Evolutionary conservation across 2,113 vertebrate genomes (phyloP).

Genomic region (Stegostoma tigrinum): DNA sequence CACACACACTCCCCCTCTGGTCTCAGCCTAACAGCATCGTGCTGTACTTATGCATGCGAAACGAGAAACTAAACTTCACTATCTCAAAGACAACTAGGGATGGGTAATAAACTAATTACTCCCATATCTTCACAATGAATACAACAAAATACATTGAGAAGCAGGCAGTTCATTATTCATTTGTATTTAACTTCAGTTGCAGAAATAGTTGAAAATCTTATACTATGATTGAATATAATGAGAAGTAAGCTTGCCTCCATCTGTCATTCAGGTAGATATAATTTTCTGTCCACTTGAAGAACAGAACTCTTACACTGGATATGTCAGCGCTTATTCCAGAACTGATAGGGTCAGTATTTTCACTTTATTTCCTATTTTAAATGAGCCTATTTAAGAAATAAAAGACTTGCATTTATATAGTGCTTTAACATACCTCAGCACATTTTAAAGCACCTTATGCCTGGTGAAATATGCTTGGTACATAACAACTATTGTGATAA

Average conservation of each 20-base stretch:
- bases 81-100: not conserved
- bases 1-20: too few relatives aligned
- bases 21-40: not conserved
- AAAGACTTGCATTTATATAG: not conserved
- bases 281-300: not conserved
- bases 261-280: not conserved
- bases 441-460: not conserved
- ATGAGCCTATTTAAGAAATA: not conserved
- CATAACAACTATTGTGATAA: not conserved
- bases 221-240: not conserved
- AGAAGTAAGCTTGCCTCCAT: not conserved
- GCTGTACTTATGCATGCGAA: not conserved
- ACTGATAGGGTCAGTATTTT: not conserved
- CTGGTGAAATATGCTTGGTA: not conserved
- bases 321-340: not conserved
- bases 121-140: not conserved
- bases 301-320: not conserved
- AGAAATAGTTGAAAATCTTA: not conserved
- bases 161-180: not conserved
- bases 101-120: not conserved
- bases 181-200: not conserved
- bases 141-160: not conserved
- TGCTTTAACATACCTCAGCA: not conserved
- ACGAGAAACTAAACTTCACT: not conserved
- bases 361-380: not conserved